phyloP scores from a whole-genome alignment of 2,888 invertebrate species.

The Chrysolina oricalcia region DNA sequence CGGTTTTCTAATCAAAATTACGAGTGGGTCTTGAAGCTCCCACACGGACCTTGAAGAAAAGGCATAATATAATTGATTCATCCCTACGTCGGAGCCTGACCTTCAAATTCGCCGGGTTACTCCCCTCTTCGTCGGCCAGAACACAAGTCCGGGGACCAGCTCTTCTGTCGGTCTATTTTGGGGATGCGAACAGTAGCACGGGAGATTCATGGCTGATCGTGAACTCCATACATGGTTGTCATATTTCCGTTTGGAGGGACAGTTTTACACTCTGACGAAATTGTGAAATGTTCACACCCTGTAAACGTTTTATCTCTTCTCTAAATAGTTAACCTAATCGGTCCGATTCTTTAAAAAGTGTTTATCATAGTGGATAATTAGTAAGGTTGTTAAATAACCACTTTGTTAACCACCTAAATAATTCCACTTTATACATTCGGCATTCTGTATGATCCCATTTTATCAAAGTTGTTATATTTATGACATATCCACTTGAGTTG shows the following conservation, averaged over 20 bases:
- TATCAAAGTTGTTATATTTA: too few species aligned
- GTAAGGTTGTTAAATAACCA: too few species aligned
- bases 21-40: not conserved
- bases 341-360: too few species aligned
- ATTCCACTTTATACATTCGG: too few species aligned
- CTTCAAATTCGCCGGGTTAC: conserved; percentile 48
- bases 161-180: conserved; percentile 49
- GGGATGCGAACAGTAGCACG: conserved; percentile 41
- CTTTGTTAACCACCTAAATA: too few species aligned
- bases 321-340: too few species aligned
- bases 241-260: not conserved
- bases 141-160: conserved; percentile 34
- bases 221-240: not conserved
- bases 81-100: conserved; percentile 42
- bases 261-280: not conserved
- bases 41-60: conserved; percentile 35
- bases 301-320: not conserved
- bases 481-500: too few species aligned
- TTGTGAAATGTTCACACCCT: not conserved
- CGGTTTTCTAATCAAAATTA: not conserved
- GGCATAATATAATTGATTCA: conserved; percentile 49
- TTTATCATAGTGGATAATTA: too few species aligned
- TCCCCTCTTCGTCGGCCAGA: conserved; percentile 37
- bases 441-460: too few species aligned
- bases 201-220: not conserved